These are phyloP conservation scores for Podarcis cretensis DNA, from an alignment of 2,113 vertebrate species.

Conservation along the genomic window DNA sequence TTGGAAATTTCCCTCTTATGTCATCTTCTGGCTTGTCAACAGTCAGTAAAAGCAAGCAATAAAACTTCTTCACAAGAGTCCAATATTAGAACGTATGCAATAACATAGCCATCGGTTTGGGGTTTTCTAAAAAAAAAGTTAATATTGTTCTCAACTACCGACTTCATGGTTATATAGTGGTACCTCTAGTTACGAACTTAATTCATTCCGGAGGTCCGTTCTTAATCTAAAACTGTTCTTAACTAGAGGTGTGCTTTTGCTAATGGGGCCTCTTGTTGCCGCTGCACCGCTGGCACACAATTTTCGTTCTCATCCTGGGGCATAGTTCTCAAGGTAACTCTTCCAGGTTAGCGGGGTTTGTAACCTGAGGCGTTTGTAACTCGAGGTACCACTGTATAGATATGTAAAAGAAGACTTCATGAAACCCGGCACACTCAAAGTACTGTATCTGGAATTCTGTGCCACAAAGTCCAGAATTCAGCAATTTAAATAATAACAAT, in stretches of 20 bases:
- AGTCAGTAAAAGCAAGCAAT: neutral
- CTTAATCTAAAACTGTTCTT: too few relatives aligned
- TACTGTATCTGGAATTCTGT: neutral
- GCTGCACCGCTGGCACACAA: too few relatives aligned
- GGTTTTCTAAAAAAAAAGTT: neutral
- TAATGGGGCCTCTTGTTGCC: too few relatives aligned
- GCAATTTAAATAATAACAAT: neutral
- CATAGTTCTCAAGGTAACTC: too few relatives aligned
- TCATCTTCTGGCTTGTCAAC: rapidly evolving
- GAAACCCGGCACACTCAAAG: neutral
- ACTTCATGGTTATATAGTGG: rapidly evolving
- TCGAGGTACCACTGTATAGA: too few relatives aligned
- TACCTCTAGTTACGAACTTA: too few relatives aligned
- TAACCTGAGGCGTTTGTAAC: too few relatives aligned
- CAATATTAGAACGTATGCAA: rapidly evolving
- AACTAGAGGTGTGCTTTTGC: too few relatives aligned
- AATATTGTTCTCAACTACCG: rapidly evolving
- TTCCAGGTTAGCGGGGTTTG: too few relatives aligned
- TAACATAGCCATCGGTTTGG: neutral
- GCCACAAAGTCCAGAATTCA: neutral
- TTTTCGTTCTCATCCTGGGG: too few relatives aligned
- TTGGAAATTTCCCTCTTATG: neutral
- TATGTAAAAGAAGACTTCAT: neutral
- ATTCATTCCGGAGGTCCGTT: too few relatives aligned
- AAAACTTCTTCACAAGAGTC: rapidly evolving